Evolutionary conservation across 2,888 invertebrate genomes (phyloP), one percentile per base, ranked within the genome.

Genomic region (Hipparchia sbordonii): DNA sequence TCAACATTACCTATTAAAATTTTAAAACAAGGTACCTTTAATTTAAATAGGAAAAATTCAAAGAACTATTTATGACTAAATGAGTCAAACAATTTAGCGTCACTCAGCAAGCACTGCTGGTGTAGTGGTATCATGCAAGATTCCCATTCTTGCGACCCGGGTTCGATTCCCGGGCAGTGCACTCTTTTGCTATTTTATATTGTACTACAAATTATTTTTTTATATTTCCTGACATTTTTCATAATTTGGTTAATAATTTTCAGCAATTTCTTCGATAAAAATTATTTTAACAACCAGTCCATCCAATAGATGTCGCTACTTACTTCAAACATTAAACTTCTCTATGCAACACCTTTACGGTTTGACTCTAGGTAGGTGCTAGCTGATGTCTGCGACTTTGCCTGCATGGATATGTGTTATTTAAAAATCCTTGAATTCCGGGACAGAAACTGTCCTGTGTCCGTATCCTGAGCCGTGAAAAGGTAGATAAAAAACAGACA

Each of bases 71-170:
- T 51, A 2, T 2, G 48, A 65, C 2, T 52, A 33, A 13, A 67
- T 0, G 8, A 46, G 5, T 46, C 13, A 57, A 0, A 56, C 45
- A 48, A 63, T 68, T 72, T 13, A n/a, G 0, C 0, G 0, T 0
- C 0, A 0, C 0, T 0, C 0, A 0, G 0, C 63, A 77, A 91
- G 97, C 97, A 97, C 97, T 97, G 97, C 97, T 97, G 96, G 97
- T 97, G 97, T 97, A 98, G 96, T 97, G 98, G 97, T 97, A 97
- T 97, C 97, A 97, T 97, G 97, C 97, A 97, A 97, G 97, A 97
- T 97, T 97, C 97, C 97, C 97, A 97, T 97, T 97, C 97, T 97
- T 97, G 97, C 97, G 97, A 97, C 96, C 96, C 97, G 97, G 97
- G 97, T 98, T 98, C 97, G 97, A 98, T 97, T 97, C 97, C 97